Conservation (phyloP, 2,797 vertebrate genomes). For the Remorina albescens region DNA sequence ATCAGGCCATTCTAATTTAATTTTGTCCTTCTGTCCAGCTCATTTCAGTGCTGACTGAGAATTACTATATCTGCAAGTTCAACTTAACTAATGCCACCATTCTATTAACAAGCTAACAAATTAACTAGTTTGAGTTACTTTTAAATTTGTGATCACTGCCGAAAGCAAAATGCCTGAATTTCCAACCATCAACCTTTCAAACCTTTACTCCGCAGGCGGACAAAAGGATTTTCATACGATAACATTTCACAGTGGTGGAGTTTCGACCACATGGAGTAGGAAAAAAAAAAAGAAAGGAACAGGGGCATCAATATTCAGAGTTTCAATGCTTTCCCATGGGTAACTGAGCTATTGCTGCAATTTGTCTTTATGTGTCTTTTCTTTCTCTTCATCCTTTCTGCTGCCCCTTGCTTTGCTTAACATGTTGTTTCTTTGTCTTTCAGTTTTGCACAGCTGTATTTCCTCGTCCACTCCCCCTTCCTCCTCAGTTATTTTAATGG, state of each 20-base stretch:
- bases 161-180: too few species aligned
- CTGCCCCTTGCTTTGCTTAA: slow-evolving; percentile 11
- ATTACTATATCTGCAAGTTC: too few species aligned
- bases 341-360: slow-evolving; percentile 24
- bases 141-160: neutral
- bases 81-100: neutral
- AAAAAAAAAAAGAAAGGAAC: slow-evolving; percentile 4
- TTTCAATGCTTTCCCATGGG: slow-evolving; percentile 29
- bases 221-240: too few species aligned
- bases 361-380: slow-evolving; percentile 45
- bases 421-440: slow-evolving; percentile 17
- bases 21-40: too few species aligned
- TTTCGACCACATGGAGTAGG: slow-evolving; percentile 2
- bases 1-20: too few species aligned
- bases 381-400: neutral
- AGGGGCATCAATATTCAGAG: slow-evolving; percentile 31
- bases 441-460: slow-evolving; percentile 17
- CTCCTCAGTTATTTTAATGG: slow-evolving; percentile 37
- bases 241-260: neutral
- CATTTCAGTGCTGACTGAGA: too few species aligned
- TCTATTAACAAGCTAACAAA: neutral
- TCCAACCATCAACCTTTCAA: neutral
- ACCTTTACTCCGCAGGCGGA: neutral
- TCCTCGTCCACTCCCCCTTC: slow-evolving; percentile 10
- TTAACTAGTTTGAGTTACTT: neutral